Evolutionary conservation across 2,113 vertebrate genomes (phyloP).

Genomic region (Dinomys branickii): DNA sequence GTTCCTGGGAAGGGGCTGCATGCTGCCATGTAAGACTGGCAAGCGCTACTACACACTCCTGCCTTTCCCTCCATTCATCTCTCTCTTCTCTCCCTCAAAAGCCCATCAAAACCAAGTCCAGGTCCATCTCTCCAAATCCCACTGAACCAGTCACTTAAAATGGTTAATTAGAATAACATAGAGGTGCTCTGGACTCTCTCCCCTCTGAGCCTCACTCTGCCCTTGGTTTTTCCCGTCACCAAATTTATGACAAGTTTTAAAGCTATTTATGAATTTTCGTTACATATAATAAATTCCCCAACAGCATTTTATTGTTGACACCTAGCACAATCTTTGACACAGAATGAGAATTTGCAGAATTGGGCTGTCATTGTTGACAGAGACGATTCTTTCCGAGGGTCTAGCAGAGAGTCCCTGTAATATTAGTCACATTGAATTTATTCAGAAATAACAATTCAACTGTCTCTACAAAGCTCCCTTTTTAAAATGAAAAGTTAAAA

Average conservation of each 20-base stretch:
- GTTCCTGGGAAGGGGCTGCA: neutral
- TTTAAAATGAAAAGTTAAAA: slow-evolving; percentile 39
- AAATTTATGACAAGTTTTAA: neutral
- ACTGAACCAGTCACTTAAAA: neutral
- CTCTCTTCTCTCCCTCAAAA: neutral
- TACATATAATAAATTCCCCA: neutral
- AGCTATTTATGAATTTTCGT: neutral
- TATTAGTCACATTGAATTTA: neutral
- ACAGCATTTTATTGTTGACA: neutral
- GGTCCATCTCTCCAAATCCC: neutral
- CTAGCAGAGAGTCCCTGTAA: neutral
- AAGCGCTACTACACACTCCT: neutral
- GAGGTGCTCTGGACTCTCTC: neutral
- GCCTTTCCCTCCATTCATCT: neutral
- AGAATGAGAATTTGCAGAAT: neutral
- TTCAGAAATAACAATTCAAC: neutral
- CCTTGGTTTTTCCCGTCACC: neutral
- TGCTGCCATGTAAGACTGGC: neutral
- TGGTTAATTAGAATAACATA: neutral
- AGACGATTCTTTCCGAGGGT: neutral
- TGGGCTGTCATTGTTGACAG: neutral
- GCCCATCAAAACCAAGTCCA: neutral
- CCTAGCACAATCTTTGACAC: neutral
- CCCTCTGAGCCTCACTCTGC: neutral
- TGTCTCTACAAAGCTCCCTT: neutral